Evolutionary conservation across 2,113 vertebrate genomes (phyloP).

Genomic region (Mormyrus lacerda): DNA sequence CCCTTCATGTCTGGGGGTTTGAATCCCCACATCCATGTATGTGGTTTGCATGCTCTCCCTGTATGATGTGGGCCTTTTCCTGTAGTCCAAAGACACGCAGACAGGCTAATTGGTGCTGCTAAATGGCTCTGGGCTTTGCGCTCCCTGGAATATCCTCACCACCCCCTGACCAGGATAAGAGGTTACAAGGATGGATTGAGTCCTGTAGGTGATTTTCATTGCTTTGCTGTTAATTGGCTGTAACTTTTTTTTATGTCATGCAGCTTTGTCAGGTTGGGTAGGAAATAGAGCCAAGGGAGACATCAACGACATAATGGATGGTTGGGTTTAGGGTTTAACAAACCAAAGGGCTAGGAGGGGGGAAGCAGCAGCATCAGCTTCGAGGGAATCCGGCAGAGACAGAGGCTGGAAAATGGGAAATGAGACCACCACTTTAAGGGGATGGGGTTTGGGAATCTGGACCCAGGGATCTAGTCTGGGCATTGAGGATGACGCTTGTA

Average conservation of each 20-base stretch:
- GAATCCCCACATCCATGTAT: neutral
- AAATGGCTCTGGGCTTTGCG: neutral
- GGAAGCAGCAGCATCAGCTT: neutral
- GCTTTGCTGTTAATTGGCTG: neutral
- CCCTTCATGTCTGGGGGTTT: neutral
- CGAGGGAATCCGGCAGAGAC: neutral
- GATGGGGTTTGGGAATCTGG: neutral
- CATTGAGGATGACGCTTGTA: neutral
- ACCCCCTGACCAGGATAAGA: neutral
- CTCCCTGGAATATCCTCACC: neutral
- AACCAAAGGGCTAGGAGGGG: neutral
- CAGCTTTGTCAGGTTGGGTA: neutral
- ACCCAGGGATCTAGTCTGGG: neutral
- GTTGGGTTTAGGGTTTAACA: neutral
- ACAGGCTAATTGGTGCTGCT: neutral
- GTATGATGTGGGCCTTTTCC: neutral
- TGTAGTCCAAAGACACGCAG: neutral
- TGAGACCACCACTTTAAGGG: neutral
- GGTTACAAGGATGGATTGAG: neutral
- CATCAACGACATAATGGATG: neutral
- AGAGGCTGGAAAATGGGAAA: neutral
- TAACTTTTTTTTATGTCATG: neutral
- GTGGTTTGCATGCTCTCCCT: neutral
- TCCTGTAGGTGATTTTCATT: neutral
- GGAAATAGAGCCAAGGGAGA: neutral